Evolutionary conservation across 2,797 vertebrate species (phyloP).

Genomic region (Spondyliosoma cantharus): DNA sequence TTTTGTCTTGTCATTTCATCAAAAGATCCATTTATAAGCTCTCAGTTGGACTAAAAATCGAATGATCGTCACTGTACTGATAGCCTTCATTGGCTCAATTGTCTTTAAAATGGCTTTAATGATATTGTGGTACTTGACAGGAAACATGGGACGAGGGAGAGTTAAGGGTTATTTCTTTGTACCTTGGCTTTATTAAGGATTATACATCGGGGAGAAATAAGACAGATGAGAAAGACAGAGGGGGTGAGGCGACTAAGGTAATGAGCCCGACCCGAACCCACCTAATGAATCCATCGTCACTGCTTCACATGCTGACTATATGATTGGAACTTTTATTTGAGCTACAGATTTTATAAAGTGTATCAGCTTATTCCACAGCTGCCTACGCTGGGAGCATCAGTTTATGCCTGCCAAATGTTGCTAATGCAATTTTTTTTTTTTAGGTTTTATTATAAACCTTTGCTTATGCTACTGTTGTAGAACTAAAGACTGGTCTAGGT

Average conservation of each 20-base stretch:
- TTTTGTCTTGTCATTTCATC: not conserved
- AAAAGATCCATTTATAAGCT: not conserved
- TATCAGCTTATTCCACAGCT: not conserved
- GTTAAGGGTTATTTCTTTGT: slow-evolving; percentile 13
- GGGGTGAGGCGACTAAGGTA: slow-evolving; percentile 1
- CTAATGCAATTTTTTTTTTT: too few species aligned
- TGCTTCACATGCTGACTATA: slow-evolving; percentile 6
- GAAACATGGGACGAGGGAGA: not conserved
- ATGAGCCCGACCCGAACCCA: slow-evolving; percentile 26
- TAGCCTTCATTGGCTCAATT: not conserved
- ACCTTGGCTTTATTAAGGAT: slow-evolving; percentile 8
- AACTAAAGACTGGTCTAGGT: too few species aligned
- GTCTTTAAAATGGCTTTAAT: not conserved
- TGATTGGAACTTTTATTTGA: slow-evolving; percentile 11
- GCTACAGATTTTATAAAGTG: slow-evolving; percentile 7
- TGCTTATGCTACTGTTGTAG: too few species aligned
- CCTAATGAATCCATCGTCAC: slow-evolving; percentile 28
- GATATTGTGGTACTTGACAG: not conserved
- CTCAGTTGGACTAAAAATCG: not conserved
- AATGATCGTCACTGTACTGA: not conserved
- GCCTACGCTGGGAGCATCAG: too few species aligned
- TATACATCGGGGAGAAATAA: slow-evolving; percentile 19
- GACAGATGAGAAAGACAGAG: slow-evolving; percentile 18
- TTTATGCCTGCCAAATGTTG: too few species aligned
- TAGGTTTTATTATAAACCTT: too few species aligned